Percentiles rank a stretch among this genome's conserved stretches.
Conservation (phyloP, 1,140 invertebrate genomes). For the Zelostemma sp. region DNA sequence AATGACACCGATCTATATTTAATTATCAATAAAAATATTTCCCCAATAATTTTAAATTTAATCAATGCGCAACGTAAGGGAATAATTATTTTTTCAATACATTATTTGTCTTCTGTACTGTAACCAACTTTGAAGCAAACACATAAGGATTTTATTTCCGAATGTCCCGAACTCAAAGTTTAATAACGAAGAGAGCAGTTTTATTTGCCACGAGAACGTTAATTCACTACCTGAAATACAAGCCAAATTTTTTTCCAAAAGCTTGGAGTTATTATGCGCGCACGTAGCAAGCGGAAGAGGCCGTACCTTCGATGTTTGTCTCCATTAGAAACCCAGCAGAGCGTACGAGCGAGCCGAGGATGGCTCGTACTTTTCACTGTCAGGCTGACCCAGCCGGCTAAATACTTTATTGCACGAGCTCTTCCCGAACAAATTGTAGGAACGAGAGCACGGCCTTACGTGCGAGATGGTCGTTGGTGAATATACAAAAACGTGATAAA, state of each 20-base stretch:
- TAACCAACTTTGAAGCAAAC: too few relatives aligned
- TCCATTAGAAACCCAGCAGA: constrained; percentile 38
- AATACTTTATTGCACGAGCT: constrained; percentile 44
- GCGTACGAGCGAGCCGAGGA: constrained; percentile 11
- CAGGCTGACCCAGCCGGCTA: constrained; percentile 19
- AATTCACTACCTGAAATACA: neutral
- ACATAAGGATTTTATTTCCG: too few relatives aligned
- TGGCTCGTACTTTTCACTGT: constrained; percentile 37
- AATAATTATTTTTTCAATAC: too few relatives aligned
- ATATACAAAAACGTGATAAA: constrained; percentile 44
- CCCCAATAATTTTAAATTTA: too few relatives aligned
- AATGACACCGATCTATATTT: too few relatives aligned
- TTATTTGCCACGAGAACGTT: constrained; percentile 5
- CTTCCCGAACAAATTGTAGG: constrained; percentile 41
- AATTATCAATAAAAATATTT: too few relatives aligned
- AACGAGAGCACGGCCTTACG: constrained; percentile 36
- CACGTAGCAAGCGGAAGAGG: constrained; percentile 18
- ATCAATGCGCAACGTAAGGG: too few relatives aligned
- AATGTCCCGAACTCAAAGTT: too few relatives aligned
- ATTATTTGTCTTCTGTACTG: too few relatives aligned
- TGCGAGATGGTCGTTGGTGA: constrained; percentile 28
- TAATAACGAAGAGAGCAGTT: constrained; percentile 16
- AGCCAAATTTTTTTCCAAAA: constrained; percentile 9
- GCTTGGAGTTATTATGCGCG: constrained; percentile 17
- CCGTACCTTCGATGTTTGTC: constrained; percentile 35